These are phyloP conservation scores for Neuroscelio doddi DNA, from an alignment of 2,888 invertebrate genomes.

Conservation along the genomic window DNA sequence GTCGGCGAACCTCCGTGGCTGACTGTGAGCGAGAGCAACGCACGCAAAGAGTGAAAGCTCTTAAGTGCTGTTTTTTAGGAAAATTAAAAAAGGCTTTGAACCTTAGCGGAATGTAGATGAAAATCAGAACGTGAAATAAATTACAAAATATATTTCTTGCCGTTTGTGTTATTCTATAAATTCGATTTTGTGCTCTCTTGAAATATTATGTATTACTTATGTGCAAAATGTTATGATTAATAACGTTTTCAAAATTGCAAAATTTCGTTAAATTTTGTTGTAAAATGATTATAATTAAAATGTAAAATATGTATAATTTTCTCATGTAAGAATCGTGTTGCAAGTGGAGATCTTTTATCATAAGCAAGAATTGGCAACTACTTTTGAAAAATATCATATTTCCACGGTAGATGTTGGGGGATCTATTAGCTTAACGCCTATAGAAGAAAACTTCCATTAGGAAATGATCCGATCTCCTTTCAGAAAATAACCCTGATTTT, in stretches of 20 bases:
- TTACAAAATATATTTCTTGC: background rate
- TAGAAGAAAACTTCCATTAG: constrained; percentile 10
- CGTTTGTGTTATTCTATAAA: no score
- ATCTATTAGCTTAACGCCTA: constrained; percentile 32
- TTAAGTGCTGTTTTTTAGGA: constrained; percentile 39
- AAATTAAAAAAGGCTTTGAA: constrained; percentile 26
- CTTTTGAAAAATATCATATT: constrained; percentile 37
- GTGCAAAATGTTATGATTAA: no score
- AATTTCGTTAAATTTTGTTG: no score
- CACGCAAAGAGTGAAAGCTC: constrained; percentile 31
- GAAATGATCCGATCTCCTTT: background rate
- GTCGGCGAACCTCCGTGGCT: constrained; percentile 44
- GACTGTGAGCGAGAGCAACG: constrained; percentile 23
- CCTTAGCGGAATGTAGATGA: background rate
- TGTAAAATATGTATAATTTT: no score
- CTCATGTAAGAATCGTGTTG: no score
- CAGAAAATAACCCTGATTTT: no score
- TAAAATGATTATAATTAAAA: no score
- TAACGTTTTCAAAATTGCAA: no score
- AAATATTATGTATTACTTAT: no score
- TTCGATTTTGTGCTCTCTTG: no score
- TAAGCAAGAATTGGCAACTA: constrained; percentile 29
- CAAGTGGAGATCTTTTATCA: background rate
- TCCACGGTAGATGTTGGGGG: constrained; percentile 31
- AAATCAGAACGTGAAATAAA: background rate